A percentile compares a stretch with the other conserved stretches of the same genome.
These are phyloP conservation scores for Percopsis omiscomaycus DNA, from an alignment of 2,797 vertebrate genomes.

Conservation along the genomic window DNA sequence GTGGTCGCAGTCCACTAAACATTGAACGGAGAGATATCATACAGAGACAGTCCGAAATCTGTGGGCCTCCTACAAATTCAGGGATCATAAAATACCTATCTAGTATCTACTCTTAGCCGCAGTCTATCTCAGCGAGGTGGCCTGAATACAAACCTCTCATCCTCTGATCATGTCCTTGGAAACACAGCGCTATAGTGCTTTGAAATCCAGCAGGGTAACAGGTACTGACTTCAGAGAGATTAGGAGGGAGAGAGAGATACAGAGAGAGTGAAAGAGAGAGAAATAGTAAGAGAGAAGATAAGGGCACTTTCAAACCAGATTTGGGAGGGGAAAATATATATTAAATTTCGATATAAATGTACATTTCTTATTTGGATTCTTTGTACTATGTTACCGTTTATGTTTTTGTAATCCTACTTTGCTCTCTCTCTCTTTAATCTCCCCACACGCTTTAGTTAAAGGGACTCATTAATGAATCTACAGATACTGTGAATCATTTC, in stretches of 20 bases:
- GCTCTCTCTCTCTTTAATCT: not conserved
- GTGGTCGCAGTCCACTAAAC: too few species aligned
- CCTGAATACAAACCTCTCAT: not conserved
- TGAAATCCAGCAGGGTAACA: slow-evolving; percentile 39
- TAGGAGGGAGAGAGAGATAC: not conserved
- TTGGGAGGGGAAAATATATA: too few species aligned
- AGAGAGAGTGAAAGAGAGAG: slow-evolving; percentile 16
- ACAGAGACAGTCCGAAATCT: too few species aligned
- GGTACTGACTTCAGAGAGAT: slow-evolving; percentile 14
- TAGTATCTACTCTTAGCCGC: too few species aligned
- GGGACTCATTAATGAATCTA: slow-evolving; percentile 24
- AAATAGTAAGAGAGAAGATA: slow-evolving; percentile 13
- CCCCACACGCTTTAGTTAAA: slow-evolving; percentile 6
- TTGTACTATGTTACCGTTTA: not conserved
- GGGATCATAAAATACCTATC: too few species aligned
- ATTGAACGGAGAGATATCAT: too few species aligned
- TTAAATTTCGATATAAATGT: too few species aligned
- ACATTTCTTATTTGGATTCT: too few species aligned
- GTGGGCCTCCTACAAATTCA: too few species aligned
- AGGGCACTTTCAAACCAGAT: slow-evolving; percentile 26
- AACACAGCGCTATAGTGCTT: slow-evolving; percentile 19
- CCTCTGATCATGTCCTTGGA: slow-evolving; percentile 30
- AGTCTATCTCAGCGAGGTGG: too few species aligned
- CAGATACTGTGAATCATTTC: not conserved
- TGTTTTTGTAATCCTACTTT: not conserved